Conservation (phyloP, 1,140 invertebrate genomes). For the Ceratina japonica region DNA sequence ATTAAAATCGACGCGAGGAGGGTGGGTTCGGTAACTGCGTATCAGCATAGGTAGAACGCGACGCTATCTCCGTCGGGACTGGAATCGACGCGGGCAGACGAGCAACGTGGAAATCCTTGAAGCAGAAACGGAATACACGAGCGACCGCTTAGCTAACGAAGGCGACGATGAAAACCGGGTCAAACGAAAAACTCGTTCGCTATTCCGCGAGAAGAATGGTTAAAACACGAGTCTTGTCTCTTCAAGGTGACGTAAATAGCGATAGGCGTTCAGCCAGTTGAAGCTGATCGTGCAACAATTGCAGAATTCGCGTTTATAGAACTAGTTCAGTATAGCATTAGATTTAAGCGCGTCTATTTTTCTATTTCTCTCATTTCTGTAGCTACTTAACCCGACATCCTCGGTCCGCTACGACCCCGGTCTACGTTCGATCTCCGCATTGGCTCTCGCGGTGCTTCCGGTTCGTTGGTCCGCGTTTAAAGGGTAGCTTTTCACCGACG, state of each 20-base stretch:
- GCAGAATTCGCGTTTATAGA: no score
- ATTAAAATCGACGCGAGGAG: no score
- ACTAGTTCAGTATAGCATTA: no score
- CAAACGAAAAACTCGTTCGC: not conserved
- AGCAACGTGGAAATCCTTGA: slow-evolving; percentile 1
- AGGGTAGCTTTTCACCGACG: slow-evolving; percentile 49
- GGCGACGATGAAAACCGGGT: not conserved
- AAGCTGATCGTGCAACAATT: no score
- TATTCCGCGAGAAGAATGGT: no score
- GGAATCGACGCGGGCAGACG: no score
- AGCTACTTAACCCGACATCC: not conserved
- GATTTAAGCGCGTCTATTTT: not conserved
- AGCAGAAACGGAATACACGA: slow-evolving; percentile 10
- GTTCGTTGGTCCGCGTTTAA: slow-evolving; percentile 52
- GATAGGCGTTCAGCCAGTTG: no score
- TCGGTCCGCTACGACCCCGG: not conserved
- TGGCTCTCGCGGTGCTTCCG: slow-evolving; percentile 41
- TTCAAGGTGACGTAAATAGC: no score
- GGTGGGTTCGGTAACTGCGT: no score
- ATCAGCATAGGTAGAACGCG: no score
- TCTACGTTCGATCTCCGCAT: not conserved
- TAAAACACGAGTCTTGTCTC: no score
- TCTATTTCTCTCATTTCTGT: not conserved
- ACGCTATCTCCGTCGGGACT: no score
- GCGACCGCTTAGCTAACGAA: not conserved